Base-by-base conservation (phyloP, 1,140 invertebrate species). In the Brachionus paranguensis region DNA sequence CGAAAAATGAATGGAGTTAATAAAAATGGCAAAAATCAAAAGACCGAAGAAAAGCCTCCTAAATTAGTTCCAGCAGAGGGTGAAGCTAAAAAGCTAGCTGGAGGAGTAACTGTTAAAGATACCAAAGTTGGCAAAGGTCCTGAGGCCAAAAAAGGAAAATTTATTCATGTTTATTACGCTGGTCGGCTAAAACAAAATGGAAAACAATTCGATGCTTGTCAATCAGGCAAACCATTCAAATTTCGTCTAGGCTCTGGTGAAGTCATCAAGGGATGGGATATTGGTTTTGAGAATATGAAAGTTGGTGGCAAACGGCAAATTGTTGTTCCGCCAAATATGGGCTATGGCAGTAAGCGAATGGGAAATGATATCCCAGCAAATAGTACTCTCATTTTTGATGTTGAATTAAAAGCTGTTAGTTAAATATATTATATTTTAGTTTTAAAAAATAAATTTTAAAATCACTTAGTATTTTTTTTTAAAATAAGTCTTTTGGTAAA, bases 261-360 rank as follows among this genome's bases (percentile, higher is more conserved):
- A 70, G 81, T 89, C 0, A 89, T 89, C 37, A 87, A 87, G 76
- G 96, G 94, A 33, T 97, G 95, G 95, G 95, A 97, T 87, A 87
- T 94, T 76, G 96, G 95, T 41, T 89, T 97, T 7, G 87, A 88
- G 85, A 95, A 95, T 85, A 89, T 90, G 89, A 96, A 94, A 90
- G 93, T 96, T 86, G 96, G 95, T 37, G 95, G 95, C 78, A 96
- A 95, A 88, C 92, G 96, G 87, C 92, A 92, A 86, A 92, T 98
- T 65, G 92, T 92, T 6, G 93, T 95, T 88, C 96, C 96, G 83
- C 91, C 95, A 79, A 89, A 92, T 33, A 93, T 95, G 92, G 88
- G 86, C 86, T 89, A 89, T 86, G 88, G 88, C 8, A 86, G 85
- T 55, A 83, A 86, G 8, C 85, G 84, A 60, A 76, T 85, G 24